Conservation (phyloP, 2,113 vertebrate genomes). For the Okapia johnstoni region DNA sequence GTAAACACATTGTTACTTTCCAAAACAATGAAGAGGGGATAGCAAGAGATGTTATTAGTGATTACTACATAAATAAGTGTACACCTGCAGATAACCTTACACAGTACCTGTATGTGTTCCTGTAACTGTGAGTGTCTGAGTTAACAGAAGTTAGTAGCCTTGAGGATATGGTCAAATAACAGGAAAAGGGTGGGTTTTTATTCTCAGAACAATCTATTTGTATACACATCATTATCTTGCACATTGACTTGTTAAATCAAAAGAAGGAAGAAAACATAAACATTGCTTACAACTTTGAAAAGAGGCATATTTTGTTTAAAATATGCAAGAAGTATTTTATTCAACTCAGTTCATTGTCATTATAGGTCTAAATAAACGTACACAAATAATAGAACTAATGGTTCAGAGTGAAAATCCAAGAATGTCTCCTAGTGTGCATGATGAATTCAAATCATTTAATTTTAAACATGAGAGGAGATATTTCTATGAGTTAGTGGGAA, state of each 20-base stretch:
- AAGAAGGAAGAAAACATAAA: not conserved
- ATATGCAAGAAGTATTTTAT: not conserved
- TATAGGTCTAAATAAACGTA: not conserved
- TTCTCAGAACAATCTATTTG: not conserved
- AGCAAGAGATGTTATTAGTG: not conserved
- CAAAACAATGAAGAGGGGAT: not conserved
- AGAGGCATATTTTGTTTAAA: not conserved
- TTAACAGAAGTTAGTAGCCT: not conserved
- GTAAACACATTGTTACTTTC: not conserved
- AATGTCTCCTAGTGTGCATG: not conserved
- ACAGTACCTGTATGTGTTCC: not conserved
- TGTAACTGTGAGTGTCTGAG: not conserved
- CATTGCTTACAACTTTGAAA: not conserved
- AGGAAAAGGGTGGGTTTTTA: not conserved
- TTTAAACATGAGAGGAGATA: slow-evolving; percentile 52
- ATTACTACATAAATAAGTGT: not conserved
- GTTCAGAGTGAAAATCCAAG: slow-evolving; percentile 20
- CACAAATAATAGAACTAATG: not conserved
- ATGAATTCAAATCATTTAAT: slow-evolving; percentile 57
- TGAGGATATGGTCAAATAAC: not conserved
- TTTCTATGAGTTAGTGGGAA: slow-evolving; percentile 40
- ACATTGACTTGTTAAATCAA: not conserved
- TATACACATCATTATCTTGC: not conserved
- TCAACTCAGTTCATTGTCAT: not conserved
- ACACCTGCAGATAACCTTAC: not conserved